These are phyloP conservation scores for Callionymus lyra DNA, from an alignment of 2,113 vertebrate species.

Conservation along the genomic window DNA sequence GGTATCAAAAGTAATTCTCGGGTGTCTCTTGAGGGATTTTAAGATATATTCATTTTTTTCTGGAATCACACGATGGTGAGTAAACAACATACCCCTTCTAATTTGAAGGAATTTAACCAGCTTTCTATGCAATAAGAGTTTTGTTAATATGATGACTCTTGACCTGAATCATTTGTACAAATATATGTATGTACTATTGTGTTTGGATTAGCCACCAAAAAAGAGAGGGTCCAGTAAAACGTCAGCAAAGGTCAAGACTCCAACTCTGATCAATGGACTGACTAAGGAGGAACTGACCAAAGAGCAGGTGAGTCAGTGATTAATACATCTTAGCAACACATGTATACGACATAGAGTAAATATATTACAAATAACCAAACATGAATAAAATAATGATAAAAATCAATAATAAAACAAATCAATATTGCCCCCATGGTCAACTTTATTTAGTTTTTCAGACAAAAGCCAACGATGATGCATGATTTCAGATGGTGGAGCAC, in stretches of 20 bases:
- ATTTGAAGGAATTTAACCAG: too few species aligned
- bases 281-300: constrained; percentile 75
- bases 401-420: background rate
- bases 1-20: too few species aligned
- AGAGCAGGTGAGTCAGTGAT: constrained; percentile 84
- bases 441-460: background rate
- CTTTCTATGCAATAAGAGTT: too few species aligned
- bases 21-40: too few species aligned
- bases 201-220: constrained; percentile 73
- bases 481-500: constrained; percentile 77
- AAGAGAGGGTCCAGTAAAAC: constrained; percentile 54
- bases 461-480: constrained; percentile 6
- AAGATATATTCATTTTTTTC: too few species aligned
- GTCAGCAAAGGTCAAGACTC: constrained; percentile 51
- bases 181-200: too few species aligned
- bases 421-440: background rate
- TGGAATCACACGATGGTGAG: too few species aligned
- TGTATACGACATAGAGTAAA: too few species aligned
- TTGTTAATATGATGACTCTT: too few species aligned
- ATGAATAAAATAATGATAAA: background rate
- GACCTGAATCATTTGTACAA: too few species aligned
- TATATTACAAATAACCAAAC: background rate
- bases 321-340: too few species aligned
- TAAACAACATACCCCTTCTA: too few species aligned
- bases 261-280: constrained; percentile 64